These are phyloP conservation scores for Protobothrops mucrosquamatus DNA, from an alignment of 2,113 vertebrate species.

Conservation along the genomic window DNA sequence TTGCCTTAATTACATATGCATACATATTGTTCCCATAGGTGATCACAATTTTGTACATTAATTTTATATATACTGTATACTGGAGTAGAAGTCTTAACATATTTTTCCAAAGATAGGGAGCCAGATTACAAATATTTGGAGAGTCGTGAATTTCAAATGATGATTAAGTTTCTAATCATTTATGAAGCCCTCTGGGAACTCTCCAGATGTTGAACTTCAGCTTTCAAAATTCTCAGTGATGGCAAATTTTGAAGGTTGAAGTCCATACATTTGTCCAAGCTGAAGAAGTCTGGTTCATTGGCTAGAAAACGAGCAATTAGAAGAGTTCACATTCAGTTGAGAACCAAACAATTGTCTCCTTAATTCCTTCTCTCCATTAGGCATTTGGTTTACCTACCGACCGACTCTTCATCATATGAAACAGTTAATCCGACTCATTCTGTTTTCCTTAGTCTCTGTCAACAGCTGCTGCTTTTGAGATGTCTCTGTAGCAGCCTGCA, in stretches of 20 bases:
- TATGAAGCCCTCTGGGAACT: background rate
- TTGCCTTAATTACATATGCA: background rate
- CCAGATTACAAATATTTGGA: background rate
- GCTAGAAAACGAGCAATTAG: background rate
- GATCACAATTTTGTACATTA: background rate
- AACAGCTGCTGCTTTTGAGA: constrained; percentile 58
- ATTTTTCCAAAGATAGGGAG: background rate
- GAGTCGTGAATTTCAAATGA: background rate
- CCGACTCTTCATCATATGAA: background rate
- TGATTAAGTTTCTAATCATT: background rate
- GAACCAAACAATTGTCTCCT: background rate
- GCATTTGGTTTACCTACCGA: background rate
- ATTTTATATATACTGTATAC: background rate
- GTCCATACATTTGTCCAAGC: background rate
- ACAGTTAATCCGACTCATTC: background rate
- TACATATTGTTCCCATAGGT: background rate
- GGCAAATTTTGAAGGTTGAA: background rate
- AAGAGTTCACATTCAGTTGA: background rate
- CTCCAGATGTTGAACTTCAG: background rate
- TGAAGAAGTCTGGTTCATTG: background rate
- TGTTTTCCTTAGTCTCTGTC: constrained; percentile 24
- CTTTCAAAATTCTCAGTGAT: background rate
- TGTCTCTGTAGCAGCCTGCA: constrained; percentile 49
- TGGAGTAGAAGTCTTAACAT: background rate
- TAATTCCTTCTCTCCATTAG: background rate